Percentiles rank a stretch among this genome's conserved stretches.
phyloP scores from a whole-genome alignment of 2,888 invertebrate species.

The Aricia artaxerxes region DNA sequence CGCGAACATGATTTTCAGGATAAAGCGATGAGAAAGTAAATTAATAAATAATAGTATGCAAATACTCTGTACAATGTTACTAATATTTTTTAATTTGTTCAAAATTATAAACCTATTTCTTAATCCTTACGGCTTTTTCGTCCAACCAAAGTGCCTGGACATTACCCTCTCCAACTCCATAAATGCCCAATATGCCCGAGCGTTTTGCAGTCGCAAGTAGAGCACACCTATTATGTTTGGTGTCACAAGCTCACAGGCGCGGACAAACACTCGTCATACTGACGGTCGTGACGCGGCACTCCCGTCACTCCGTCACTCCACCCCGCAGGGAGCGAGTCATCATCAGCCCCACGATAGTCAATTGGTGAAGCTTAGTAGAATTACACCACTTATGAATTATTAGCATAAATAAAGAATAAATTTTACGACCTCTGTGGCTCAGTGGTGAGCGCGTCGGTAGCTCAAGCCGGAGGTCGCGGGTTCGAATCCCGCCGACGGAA shows the following conservation, averaged over 20 bases:
- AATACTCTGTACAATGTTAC: neutral
- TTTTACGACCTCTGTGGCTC: too few relatives aligned
- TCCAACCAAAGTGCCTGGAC: too few relatives aligned
- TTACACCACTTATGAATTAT: too few relatives aligned
- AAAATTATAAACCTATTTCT: too few relatives aligned
- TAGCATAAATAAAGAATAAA: too few relatives aligned
- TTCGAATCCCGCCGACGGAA: too few relatives aligned
- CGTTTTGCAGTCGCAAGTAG: neutral
- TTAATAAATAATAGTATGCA: neutral
- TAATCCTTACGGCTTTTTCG: too few relatives aligned
- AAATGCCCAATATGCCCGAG: neutral
- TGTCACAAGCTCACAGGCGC: neutral
- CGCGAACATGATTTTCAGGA: slow-evolving; percentile 17
- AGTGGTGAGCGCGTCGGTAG: too few relatives aligned
- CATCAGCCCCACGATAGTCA: neutral
- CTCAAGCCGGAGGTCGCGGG: too few relatives aligned
- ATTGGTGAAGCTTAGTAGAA: too few relatives aligned
- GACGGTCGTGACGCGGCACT: slow-evolving; percentile 16
- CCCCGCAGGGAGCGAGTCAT: neutral
- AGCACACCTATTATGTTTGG: neutral
- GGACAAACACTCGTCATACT: slow-evolving; percentile 14
- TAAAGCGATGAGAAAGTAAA: neutral
- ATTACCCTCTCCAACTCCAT: too few relatives aligned
- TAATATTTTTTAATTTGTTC: too few relatives aligned
- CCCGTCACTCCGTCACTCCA: slow-evolving; percentile 1